Percentiles rank a stretch among this genome's conserved stretches.
These are phyloP conservation scores for Ceraclea dissimilis DNA, from an alignment of 2,888 invertebrate species.

Conservation along the genomic window DNA sequence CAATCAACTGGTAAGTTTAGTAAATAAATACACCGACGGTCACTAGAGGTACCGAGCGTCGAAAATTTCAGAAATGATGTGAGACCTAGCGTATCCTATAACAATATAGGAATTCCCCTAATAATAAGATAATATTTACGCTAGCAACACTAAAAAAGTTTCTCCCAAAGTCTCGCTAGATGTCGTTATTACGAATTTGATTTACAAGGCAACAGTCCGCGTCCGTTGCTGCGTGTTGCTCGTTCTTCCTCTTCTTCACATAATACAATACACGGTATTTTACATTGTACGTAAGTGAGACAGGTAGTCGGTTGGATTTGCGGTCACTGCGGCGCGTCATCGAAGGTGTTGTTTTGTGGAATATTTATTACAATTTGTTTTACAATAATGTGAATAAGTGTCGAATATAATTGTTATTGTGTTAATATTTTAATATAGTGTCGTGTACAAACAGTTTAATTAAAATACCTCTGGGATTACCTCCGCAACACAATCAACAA, in stretches of 20 bases:
- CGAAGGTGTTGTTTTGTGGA: not conserved
- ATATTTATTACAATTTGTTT: not conserved
- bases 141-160: not conserved
- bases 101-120: too few relatives aligned
- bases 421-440: not conserved
- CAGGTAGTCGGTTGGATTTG: not conserved
- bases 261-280: not conserved
- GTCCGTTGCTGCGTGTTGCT: not conserved
- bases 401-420: too few relatives aligned
- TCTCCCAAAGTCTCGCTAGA: not conserved
- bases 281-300: not conserved
- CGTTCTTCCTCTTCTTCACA: not conserved
- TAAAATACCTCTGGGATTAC: constrained; percentile 11
- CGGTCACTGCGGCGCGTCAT: not conserved
- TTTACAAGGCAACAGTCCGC: not conserved
- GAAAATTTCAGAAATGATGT: too few relatives aligned
- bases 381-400: not conserved
- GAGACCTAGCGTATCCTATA: too few relatives aligned
- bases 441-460: not conserved
- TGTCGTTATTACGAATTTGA: not conserved
- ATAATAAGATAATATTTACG: not conserved
- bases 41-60: too few relatives aligned
- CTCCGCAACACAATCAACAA: constrained; percentile 14
- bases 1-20: too few relatives aligned
- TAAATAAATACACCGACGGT: too few relatives aligned